Percentiles rank a stretch among this genome's conserved stretches.
Evolutionary conservation across 2,113 vertebrate genomes (phyloP).

Genomic region (Rousettus leschenaultii): DNA sequence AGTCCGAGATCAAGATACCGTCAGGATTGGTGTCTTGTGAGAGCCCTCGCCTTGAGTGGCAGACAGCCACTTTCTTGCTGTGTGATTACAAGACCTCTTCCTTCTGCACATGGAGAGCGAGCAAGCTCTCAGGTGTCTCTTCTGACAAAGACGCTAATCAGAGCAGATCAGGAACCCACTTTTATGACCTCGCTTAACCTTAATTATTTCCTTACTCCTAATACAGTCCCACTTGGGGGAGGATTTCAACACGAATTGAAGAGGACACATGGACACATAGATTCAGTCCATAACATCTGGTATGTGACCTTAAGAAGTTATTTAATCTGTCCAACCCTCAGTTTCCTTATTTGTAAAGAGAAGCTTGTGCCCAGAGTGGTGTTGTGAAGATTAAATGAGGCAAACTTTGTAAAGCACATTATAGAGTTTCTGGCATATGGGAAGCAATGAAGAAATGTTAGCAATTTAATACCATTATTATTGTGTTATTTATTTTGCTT

Average conservation of each 20-base stretch:
- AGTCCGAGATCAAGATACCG: background rate
- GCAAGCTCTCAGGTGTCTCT: background rate
- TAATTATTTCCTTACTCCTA: background rate
- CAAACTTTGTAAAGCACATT: background rate
- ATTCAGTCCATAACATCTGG: background rate
- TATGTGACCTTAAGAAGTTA: background rate
- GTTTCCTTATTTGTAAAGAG: background rate
- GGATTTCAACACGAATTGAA: background rate
- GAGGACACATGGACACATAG: background rate
- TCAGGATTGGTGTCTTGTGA: background rate
- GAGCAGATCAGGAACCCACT: no score
- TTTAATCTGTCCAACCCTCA: background rate
- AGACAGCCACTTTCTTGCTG: background rate
- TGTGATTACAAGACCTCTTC: fast-evolving
- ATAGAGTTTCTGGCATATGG: background rate
- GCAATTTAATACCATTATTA: background rate
- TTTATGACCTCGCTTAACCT: background rate
- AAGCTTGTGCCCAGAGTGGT: background rate
- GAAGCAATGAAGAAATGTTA: background rate
- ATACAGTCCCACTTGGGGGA: background rate
- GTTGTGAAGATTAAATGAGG: background rate
- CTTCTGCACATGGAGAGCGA: fast-evolving
- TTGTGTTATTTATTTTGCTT: background rate
- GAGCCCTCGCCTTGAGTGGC: background rate
- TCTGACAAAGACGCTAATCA: background rate